Percentiles rank a stretch among this genome's conserved stretches.
Conservation (phyloP, 2,113 vertebrate species). For the Thalassoma bifasciatum region DNA sequence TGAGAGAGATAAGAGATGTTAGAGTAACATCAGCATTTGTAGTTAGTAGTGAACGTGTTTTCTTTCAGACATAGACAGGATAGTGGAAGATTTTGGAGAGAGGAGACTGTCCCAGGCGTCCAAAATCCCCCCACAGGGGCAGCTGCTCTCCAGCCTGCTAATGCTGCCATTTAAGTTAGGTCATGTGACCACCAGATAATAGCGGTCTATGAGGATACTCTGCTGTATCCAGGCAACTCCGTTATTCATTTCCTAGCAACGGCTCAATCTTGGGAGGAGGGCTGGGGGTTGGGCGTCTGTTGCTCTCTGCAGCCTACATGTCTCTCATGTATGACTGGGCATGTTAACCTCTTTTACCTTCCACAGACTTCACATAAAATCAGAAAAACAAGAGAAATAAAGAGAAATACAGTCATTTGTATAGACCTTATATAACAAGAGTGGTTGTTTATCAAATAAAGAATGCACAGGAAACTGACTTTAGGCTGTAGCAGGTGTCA, state of each 20-base stretch:
- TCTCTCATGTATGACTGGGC: constrained; percentile 42
- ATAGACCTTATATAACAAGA: background rate
- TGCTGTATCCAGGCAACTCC: constrained; percentile 78
- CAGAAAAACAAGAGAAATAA: background rate
- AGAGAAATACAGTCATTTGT: background rate
- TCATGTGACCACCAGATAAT: constrained; percentile 78
- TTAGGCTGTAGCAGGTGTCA: background rate
- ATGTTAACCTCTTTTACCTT: constrained; percentile 56
- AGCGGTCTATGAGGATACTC: constrained; percentile 70
- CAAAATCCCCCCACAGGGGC: constrained; percentile 45
- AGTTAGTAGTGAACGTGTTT: background rate
- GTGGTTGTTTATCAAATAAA: background rate
- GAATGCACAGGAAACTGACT: background rate
- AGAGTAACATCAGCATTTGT: background rate
- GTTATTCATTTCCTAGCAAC: constrained; percentile 81
- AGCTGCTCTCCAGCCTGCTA: constrained; percentile 64
- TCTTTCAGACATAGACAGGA: background rate
- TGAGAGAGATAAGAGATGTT: background rate
- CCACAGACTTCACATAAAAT: background rate
- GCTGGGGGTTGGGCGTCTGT: constrained; percentile 68
- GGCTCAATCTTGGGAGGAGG: constrained; percentile 58
- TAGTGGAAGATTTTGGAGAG: constrained; percentile 11
- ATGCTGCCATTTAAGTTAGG: constrained; percentile 70
- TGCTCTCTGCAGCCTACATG: constrained; percentile 71
- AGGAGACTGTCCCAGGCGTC: background rate